Base-by-base conservation (phyloP, 1,140 invertebrate species). In the Conus ventricosus region DNA sequence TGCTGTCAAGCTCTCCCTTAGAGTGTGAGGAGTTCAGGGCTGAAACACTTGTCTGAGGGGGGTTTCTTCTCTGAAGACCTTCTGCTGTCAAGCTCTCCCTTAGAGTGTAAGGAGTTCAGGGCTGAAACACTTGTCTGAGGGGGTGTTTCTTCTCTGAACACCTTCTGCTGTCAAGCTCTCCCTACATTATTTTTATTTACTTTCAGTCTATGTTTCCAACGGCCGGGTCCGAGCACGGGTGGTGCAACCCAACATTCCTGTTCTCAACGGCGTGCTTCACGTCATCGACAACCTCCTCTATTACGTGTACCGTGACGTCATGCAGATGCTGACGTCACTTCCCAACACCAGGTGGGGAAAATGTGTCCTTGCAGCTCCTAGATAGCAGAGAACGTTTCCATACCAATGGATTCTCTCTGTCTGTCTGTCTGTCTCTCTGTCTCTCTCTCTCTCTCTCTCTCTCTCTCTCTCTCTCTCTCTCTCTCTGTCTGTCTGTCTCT, bases 261-360 rank as follows among this genome's bases (percentile, higher is more conserved):
- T 93, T 6, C 80, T 88, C 2, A 95, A 95, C 85, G 97, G 97
- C 39, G 96, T 97, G 1, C 95, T 97, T 8, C 97, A 97, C 92
- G 94, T 97, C 0, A 96, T 97, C 57, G 97, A 97, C 91, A 95
- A 95, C 15, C 94, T 97, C 25, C 94, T 97, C 81, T 96, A 96
- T 87, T 97, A 97, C 0, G 95, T 96, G 23, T 92, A 92, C 84
- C 88, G 89, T 75, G 93, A 92, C 84, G 87, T 93, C 39, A 80
- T 89, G 75, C 91, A 94, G 75, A 91, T 89, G 89, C 80, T 91
- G 11, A 84, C 90, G 57, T 57, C 71, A 25, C 80, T 91, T 25
- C 67, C 84, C 27, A 83, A 92, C 96, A 92, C 96, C 96, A 91
- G 96, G 96, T 82, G 95, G 96, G 80, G 88, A 23, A 8, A 55